phyloP scores from a whole-genome alignment of 2,888 invertebrate genomes.

The Malacosoma neustria region DNA sequence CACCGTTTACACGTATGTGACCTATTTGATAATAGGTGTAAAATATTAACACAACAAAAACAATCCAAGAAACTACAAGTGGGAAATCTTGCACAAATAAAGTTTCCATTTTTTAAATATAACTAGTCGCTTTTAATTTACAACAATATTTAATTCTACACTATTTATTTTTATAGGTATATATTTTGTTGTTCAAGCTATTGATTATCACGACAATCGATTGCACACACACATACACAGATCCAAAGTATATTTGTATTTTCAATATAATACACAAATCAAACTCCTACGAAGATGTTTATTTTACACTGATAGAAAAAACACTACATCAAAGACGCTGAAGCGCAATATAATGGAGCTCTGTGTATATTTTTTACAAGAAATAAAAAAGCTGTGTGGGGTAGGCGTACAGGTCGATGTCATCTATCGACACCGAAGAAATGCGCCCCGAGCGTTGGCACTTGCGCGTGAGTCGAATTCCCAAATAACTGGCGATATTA shows the following conservation, averaged over 20 bases:
- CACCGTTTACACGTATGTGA: conserved; percentile 27
- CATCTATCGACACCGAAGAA: conserved; percentile 60
- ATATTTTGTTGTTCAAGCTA: too few relatives aligned
- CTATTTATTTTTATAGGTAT: too few relatives aligned
- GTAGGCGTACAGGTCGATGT: conserved; percentile 57
- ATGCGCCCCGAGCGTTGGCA: conserved; percentile 60
- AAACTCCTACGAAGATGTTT: too few relatives aligned
- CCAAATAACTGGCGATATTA: conserved; percentile 47
- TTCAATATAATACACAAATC: too few relatives aligned
- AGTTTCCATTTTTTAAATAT: conserved; percentile 38
- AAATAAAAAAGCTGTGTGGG: conserved; percentile 37
- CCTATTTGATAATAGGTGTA: conserved; percentile 59
- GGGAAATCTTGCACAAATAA: conserved; percentile 56
- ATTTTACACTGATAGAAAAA: too few relatives aligned
- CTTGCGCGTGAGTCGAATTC: conserved; percentile 44
- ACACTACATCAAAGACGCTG: conserved; percentile 1
- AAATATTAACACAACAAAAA: conserved; percentile 56
- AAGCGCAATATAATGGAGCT: conserved; percentile 5
- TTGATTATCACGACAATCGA: too few relatives aligned
- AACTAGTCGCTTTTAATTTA: too few relatives aligned
- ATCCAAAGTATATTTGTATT: too few relatives aligned
- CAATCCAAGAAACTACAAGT: conserved; percentile 59
- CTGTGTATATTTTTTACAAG: conserved; percentile 19
- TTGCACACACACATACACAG: too few relatives aligned
- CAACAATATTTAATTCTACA: too few relatives aligned